Evolutionary conservation across 2,797 vertebrate genomes (phyloP).

Genomic region (Numenius phaeopus): DNA sequence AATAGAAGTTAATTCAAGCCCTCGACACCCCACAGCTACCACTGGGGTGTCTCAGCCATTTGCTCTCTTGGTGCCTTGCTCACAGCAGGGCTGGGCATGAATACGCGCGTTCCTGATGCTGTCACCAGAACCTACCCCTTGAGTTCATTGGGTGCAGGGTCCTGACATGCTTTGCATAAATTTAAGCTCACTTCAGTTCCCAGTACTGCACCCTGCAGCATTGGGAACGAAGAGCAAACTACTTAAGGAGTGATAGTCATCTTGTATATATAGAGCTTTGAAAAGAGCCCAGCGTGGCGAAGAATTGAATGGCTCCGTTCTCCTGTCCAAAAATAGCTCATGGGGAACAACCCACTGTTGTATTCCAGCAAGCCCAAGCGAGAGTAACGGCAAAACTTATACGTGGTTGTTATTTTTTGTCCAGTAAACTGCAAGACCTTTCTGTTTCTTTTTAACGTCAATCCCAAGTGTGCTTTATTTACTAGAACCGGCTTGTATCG

Average conservation of each 20-base stretch:
- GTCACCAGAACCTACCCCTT: not conserved
- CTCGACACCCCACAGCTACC: rapidly evolving
- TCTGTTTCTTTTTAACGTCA: not conserved
- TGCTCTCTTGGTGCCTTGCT: not conserved
- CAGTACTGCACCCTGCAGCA: not conserved
- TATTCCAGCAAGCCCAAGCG: not conserved
- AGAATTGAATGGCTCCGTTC: not conserved
- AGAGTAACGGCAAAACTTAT: not conserved
- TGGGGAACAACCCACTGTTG: not conserved
- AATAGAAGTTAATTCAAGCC: not conserved
- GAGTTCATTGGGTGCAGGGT: not conserved
- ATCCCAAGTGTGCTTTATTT: not conserved
- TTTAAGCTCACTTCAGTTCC: not conserved
- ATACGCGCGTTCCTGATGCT: not conserved
- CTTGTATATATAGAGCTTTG: not conserved
- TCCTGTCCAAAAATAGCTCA: not conserved
- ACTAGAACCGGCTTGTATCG: not conserved
- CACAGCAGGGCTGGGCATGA: not conserved
- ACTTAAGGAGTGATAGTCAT: not conserved
- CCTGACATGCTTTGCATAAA: not conserved
- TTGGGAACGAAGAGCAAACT: not conserved
- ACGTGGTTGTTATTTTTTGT: not conserved
- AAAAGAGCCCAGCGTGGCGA: not conserved
- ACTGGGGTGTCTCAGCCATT: not conserved
- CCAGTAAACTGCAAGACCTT: not conserved